These are phyloP conservation scores for Eubucco bourcierii DNA, from an alignment of 2,113 vertebrate species.

Conservation along the genomic window DNA sequence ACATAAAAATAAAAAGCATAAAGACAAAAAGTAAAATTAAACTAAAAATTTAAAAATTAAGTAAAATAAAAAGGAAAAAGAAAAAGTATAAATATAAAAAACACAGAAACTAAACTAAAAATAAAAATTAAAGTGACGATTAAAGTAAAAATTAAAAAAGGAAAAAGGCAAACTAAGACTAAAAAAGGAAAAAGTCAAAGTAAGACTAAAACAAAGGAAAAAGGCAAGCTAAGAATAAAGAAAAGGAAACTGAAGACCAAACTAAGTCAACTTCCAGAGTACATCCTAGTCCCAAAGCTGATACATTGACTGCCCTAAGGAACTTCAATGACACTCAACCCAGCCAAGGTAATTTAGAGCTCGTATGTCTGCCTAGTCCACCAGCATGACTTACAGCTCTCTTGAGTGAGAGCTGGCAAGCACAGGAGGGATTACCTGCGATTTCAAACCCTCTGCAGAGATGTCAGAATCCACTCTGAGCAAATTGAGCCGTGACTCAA, in stretches of 20 bases:
- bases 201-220: too few species aligned
- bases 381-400: not conserved
- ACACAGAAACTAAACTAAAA: too few species aligned
- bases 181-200: too few species aligned
- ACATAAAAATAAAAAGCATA: too few species aligned
- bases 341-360: conserved; percentile 18
- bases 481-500: conserved; percentile 56
- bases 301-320: not conserved
- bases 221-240: too few species aligned
- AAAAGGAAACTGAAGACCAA: not conserved
- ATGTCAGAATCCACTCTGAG: conserved; percentile 37
- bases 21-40: too few species aligned
- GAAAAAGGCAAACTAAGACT: too few species aligned
- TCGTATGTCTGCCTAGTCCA: not conserved
- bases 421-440: conserved; percentile 50
- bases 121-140: too few species aligned
- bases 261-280: not conserved
- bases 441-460: conserved; percentile 10
- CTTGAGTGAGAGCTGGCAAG: conserved; percentile 18
- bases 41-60: too few species aligned
- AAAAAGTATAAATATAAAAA: too few species aligned
- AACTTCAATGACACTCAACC: not conserved
- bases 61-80: too few species aligned
- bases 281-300: not conserved
- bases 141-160: too few species aligned